Percentiles rank a stretch among this genome's conserved stretches.
phyloP scores from a whole-genome alignment of 1,140 invertebrate species.

The Anthonomus grandis region DNA sequence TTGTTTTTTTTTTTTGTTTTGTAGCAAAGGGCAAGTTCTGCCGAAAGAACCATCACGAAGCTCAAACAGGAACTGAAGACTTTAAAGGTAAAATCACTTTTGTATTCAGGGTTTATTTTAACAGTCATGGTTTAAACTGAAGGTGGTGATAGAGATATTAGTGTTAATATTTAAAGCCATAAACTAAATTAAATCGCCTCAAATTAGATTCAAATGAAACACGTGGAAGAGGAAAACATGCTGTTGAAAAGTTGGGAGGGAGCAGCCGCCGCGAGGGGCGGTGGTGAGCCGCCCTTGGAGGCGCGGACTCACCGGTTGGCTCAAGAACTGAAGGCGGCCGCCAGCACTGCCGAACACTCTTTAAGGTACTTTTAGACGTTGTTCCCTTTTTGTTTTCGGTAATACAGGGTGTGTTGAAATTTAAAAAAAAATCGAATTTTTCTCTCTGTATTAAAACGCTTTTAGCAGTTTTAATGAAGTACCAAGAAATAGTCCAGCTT shows the following conservation, averaged over 20 bases:
- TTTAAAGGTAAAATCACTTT: conserved; percentile 53
- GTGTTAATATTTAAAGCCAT: not conserved
- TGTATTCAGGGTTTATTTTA: no score
- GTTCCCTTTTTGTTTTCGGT: conserved; percentile 11
- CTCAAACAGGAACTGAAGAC: conserved; percentile 58
- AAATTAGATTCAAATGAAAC: not conserved
- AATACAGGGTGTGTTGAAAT: no score
- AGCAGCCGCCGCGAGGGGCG: conserved; percentile 36
- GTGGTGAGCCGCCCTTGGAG: conserved; percentile 35
- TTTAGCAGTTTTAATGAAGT: no score
- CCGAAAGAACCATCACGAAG: conserved; percentile 55
- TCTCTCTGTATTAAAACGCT: no score
- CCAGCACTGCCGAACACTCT: conserved; percentile 61
- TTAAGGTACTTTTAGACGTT: conserved; percentile 60
- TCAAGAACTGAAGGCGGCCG: conserved; percentile 58
- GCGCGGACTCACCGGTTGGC: conserved; percentile 48
- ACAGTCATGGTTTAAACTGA: no score
- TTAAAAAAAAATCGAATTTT: no score
- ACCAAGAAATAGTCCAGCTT: no score
- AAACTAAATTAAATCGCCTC: not conserved
- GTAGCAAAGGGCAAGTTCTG: conserved; percentile 54
- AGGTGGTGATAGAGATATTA: not conserved
- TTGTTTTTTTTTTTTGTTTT: conserved; percentile 41
- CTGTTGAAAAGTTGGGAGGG: conserved; percentile 23
- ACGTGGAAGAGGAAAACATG: not conserved